A percentile compares a stretch with the other conserved stretches of the same genome.
Evolutionary conservation across 2,888 invertebrate species (phyloP).

Genomic region (Nemapogon koenigi): DNA sequence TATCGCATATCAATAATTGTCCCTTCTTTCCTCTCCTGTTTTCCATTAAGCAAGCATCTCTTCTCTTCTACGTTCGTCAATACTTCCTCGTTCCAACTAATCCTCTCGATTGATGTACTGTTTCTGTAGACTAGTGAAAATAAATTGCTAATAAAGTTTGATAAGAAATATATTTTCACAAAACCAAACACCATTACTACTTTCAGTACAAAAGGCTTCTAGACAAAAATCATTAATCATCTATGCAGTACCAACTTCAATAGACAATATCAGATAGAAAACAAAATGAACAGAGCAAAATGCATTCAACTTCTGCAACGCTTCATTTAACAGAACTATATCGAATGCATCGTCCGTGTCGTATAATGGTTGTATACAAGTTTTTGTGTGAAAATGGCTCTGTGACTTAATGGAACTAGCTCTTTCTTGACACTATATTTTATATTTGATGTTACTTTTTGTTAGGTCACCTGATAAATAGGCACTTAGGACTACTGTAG

Average conservation of each 20-base stretch:
- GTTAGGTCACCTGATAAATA: background rate
- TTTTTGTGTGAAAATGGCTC: constrained; percentile 2
- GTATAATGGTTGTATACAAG: too few species aligned
- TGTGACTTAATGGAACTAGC: constrained; percentile 3
- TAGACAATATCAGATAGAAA: background rate
- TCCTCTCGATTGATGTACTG: too few species aligned
- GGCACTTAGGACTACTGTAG: background rate
- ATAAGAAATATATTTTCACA: too few species aligned
- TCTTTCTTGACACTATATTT: background rate
- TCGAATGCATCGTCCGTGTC: constrained; percentile 41
- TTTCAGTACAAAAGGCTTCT: constrained; percentile 1
- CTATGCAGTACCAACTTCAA: constrained; percentile 1
- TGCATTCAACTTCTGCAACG: constrained; percentile 23
- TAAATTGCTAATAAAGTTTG: too few species aligned
- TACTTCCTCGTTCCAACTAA: too few species aligned
- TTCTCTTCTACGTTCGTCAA: too few species aligned
- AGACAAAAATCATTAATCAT: constrained; percentile 6
- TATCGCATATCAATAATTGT: too few species aligned
- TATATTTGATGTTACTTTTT: background rate
- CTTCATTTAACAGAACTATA: constrained; percentile 62
- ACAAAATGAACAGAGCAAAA: constrained; percentile 3
- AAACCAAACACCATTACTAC: background rate
- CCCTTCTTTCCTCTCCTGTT: too few species aligned
- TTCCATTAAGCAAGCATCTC: too few species aligned
- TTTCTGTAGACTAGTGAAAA: too few species aligned